These are phyloP conservation scores for Chaitophorus viminalis DNA, from an alignment of 2,888 invertebrate genomes.

Conservation along the genomic window DNA sequence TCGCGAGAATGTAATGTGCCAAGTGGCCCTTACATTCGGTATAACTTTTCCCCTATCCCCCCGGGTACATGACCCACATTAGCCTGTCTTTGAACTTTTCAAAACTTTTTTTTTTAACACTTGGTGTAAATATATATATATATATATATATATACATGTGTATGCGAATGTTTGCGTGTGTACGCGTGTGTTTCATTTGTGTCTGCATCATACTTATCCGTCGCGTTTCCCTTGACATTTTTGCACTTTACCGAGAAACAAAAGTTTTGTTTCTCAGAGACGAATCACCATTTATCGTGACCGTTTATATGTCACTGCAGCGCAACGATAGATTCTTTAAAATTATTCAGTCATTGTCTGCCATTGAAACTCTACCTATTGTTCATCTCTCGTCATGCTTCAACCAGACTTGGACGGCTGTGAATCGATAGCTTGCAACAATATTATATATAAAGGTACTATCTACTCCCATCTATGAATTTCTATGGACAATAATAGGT, in stretches of 20 bases:
- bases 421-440: no score
- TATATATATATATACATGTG: neutral
- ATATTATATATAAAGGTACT: no score
- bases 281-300: neutral
- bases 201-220: neutral
- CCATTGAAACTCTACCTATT: neutral
- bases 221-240: conserved; percentile 1
- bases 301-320: neutral
- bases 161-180: neutral
- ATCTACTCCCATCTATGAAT: no score
- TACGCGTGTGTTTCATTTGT: neutral
- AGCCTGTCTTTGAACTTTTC: conserved; percentile 38
- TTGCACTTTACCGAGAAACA: neutral
- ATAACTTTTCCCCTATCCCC: conserved; percentile 45
- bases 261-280: conserved; percentile 25
- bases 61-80: conserved; percentile 42
- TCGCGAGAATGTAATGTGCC: conserved; percentile 18
- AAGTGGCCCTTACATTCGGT: conserved; percentile 40
- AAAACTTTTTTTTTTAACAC: conserved; percentile 6
- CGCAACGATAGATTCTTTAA: neutral
- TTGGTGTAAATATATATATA: no score
- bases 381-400: neutral
- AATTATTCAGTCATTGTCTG: conserved; percentile 12
- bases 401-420: neutral
- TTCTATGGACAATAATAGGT: no score